A percentile compares a stretch with the other conserved stretches of the same genome.
Evolutionary conservation across 2,888 invertebrate genomes (phyloP).

Genomic region (Pollenia labialis): DNA sequence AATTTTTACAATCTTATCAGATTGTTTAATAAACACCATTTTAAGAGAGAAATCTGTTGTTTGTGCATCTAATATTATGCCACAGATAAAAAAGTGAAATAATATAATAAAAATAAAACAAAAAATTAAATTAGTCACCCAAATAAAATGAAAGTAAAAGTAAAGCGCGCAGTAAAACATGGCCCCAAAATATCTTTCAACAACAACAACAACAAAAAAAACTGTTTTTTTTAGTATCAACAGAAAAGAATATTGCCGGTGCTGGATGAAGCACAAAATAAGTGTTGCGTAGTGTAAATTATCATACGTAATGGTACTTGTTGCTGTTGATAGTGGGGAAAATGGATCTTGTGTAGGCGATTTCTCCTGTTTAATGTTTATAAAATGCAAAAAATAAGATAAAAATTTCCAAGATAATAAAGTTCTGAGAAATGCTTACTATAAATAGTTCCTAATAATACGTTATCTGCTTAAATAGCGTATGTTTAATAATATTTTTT

Average conservation of each 20-base stretch:
- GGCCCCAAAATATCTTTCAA: background rate
- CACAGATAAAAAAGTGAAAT: constrained; percentile 6
- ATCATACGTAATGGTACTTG: constrained; percentile 34
- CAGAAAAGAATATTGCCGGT: constrained; percentile 18
- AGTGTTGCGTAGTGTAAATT: constrained; percentile 11
- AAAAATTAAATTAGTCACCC: constrained; percentile 30
- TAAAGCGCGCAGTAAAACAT: background rate
- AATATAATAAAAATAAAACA: background rate
- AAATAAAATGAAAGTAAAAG: constrained; percentile 18
- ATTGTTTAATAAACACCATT: constrained; percentile 45
- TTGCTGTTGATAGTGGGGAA: background rate
- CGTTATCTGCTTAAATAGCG: background rate
- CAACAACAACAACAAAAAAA: background rate
- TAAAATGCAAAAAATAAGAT: constrained; percentile 49
- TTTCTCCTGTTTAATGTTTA: constrained; percentile 7
- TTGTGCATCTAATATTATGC: constrained; percentile 43
- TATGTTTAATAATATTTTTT: constrained; percentile 32
- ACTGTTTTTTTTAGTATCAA: constrained; percentile 22
- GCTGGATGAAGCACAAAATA: constrained; percentile 16
- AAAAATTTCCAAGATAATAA: constrained; percentile 32
- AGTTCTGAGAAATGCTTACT: background rate
- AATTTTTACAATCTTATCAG: constrained; percentile 31
- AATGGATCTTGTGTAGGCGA: no score
- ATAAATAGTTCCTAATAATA: constrained; percentile 2
- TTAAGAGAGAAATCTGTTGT: constrained; percentile 30